Conservation (phyloP, 1,140 invertebrate genomes). For the Dryas iulia region DNA sequence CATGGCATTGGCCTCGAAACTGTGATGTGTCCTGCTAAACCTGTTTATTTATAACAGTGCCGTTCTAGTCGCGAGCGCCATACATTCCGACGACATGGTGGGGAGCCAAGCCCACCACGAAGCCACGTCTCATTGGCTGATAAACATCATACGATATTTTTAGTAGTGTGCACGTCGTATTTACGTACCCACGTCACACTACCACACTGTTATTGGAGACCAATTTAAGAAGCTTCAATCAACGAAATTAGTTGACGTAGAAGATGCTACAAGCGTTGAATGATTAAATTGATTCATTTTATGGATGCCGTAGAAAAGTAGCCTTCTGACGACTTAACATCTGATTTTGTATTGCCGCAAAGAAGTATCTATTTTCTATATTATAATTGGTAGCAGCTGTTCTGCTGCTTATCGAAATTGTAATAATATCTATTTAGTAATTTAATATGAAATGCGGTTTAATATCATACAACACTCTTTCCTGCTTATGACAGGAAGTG, state of each 20-base stretch:
- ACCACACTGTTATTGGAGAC: constrained; percentile 50
- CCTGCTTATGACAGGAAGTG: too few species aligned
- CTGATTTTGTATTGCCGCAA: not conserved
- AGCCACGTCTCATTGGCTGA: constrained; percentile 54
- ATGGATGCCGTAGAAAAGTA: constrained; percentile 65
- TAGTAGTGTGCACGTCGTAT: constrained; percentile 51
- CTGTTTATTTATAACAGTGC: constrained; percentile 74
- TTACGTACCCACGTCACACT: constrained; percentile 43
- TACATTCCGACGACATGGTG: constrained; percentile 67
- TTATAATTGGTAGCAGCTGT: not conserved
- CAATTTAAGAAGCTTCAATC: constrained; percentile 57
- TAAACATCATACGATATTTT: constrained; percentile 69
- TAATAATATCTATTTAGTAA: too few species aligned
- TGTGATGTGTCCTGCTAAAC: constrained; percentile 40
- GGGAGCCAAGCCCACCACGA: constrained; percentile 73
- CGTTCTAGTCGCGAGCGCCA: constrained; percentile 46
- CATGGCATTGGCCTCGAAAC: constrained; percentile 59
- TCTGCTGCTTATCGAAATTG: too few species aligned
- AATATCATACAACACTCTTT: too few species aligned
- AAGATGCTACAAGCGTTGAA: not conserved
- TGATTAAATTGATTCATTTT: constrained; percentile 47
- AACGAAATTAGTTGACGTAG: constrained; percentile 30
- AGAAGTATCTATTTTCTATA: not conserved
- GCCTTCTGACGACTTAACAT: constrained; percentile 39
- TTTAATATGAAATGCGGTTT: too few species aligned